Conservation (phyloP, 2,888 invertebrate genomes). For the Melanchra persicariae region DNA sequence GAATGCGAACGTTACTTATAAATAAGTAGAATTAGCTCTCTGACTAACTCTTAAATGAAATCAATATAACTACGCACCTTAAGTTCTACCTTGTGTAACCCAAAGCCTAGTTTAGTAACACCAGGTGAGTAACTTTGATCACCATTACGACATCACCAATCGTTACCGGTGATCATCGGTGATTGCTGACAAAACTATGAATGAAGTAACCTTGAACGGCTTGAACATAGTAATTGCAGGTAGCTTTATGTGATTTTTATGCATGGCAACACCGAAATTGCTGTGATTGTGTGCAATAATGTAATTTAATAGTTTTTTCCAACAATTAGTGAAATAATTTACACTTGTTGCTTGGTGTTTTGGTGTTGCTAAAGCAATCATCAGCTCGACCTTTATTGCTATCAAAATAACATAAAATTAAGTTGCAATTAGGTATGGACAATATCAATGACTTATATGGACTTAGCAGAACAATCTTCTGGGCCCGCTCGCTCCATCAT, state of each 20-base stretch:
- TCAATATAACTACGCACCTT: too few relatives aligned
- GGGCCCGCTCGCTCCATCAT: too few relatives aligned
- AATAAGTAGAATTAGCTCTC: too few relatives aligned
- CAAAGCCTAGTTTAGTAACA: background rate
- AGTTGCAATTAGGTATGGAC: too few relatives aligned
- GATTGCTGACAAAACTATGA: constrained; percentile 12
- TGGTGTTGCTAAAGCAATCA: background rate
- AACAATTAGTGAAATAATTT: constrained; percentile 28
- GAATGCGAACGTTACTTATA: too few relatives aligned
- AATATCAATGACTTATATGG: too few relatives aligned
- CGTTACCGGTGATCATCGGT: constrained; percentile 5
- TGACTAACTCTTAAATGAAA: too few relatives aligned
- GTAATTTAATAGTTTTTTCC: constrained; percentile 30
- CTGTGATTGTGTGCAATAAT: constrained; percentile 27
- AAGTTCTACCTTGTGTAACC: constrained; percentile 15
- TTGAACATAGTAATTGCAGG: constrained; percentile 29
- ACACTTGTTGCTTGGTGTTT: constrained; percentile 1
- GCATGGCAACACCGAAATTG: constrained; percentile 19
- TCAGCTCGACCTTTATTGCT: too few relatives aligned
- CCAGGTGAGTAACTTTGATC: constrained; percentile 17
- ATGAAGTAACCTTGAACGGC: constrained; percentile 31
- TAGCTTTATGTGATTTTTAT: constrained; percentile 44
- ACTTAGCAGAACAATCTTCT: too few relatives aligned
- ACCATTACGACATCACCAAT: constrained; percentile 30
- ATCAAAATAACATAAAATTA: too few relatives aligned